These are phyloP conservation scores for Epiblema foenella DNA, from an alignment of 2,888 invertebrate species.

Conservation along the genomic window DNA sequence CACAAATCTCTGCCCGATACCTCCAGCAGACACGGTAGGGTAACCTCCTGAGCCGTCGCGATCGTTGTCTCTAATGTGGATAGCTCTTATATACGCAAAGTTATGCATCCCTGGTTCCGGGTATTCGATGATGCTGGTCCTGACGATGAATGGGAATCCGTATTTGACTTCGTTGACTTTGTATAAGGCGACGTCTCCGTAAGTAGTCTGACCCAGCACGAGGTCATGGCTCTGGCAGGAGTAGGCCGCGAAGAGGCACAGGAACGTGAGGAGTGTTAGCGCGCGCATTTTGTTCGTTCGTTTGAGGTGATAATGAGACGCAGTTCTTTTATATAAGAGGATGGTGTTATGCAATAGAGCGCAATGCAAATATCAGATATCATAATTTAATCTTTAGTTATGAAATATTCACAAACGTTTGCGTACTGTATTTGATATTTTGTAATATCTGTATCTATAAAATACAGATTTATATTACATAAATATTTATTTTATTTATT, in stretches of 20 bases:
- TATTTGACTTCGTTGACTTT: conserved; percentile 71
- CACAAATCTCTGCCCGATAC: conserved; percentile 73
- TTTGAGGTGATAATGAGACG: conserved; percentile 63
- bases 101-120: conserved; percentile 69
- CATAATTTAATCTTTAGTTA: not conserved
- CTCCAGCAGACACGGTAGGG: conserved; percentile 70
- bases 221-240: conserved; percentile 73
- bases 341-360: conserved; percentile 57
- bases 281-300: conserved; percentile 73
- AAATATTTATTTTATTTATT: too few relatives aligned
- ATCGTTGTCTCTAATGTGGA: conserved; percentile 69
- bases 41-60: conserved; percentile 72
- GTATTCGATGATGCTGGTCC: conserved; percentile 68
- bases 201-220: conserved; percentile 63
- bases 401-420: not conserved
- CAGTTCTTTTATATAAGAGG: conserved; percentile 69
- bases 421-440: not conserved
- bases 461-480: too few relatives aligned
- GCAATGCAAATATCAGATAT: conserved; percentile 4
- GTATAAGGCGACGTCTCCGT: conserved; percentile 70
- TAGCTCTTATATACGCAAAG: conserved; percentile 69
- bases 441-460: not conserved
- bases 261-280: conserved; percentile 55
- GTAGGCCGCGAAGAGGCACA: conserved; percentile 61
- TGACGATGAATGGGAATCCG: conserved; percentile 70